Percentiles rank a stretch among this genome's conserved stretches.
phyloP scores from a whole-genome alignment of 2,888 invertebrate species.

The Orchesella flavescens region DNA sequence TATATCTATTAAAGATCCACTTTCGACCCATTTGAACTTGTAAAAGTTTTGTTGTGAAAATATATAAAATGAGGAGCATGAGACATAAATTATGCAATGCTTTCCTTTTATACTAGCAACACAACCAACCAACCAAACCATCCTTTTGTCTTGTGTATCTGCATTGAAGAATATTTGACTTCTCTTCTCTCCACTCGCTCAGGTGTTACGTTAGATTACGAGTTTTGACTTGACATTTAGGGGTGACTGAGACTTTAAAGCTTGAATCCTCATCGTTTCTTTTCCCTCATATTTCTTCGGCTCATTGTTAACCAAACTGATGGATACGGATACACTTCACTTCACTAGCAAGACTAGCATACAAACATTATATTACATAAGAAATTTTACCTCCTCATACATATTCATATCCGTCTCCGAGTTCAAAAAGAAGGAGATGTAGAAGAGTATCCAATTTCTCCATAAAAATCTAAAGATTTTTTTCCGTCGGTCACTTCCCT shows the following conservation, averaged over 20 bases:
- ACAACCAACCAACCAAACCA: slow-evolving; percentile 25
- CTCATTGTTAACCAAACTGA: neutral
- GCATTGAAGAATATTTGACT: neutral
- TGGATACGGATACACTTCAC: neutral
- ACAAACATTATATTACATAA: neutral
- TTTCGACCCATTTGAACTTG: neutral
- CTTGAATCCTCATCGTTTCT: neutral
- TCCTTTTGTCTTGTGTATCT: neutral
- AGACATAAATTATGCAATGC: slow-evolving; percentile 67
- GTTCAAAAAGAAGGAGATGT: neutral
- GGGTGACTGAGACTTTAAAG: slow-evolving; percentile 41
- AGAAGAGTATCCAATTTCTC: neutral
- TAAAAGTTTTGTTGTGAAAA: slow-evolving; percentile 24
- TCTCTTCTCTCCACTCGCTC: slow-evolving; percentile 32
- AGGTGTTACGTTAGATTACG: slow-evolving; percentile 66
- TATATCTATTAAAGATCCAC: too few species aligned
- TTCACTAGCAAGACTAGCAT: too few species aligned
- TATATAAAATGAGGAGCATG: slow-evolving; percentile 62
- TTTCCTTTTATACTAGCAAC: slow-evolving; percentile 51
- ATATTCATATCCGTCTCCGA: neutral
- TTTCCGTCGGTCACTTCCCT: too few species aligned
- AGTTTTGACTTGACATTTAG: slow-evolving; percentile 68
- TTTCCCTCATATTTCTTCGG: neutral
- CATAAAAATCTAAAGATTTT: neutral
- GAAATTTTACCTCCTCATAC: neutral